Evolutionary conservation across 2,113 vertebrate species (phyloP).

Genomic region (Amphilophus citrinellus): DNA sequence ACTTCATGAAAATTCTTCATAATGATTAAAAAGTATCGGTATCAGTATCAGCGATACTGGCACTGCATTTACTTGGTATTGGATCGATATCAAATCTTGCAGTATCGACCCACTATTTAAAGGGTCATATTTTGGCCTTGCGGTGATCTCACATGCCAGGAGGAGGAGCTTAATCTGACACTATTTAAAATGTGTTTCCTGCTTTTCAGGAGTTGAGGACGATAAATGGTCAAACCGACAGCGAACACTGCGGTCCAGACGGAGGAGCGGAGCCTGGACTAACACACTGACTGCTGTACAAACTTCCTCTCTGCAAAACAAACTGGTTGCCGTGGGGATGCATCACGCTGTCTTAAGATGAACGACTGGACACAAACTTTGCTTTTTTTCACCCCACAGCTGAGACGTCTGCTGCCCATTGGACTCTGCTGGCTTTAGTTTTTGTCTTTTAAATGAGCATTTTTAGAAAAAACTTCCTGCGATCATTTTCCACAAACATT

Average conservation of each 20-base stretch:
- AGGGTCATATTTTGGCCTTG: no score
- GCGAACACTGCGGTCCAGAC: slow-evolving; percentile 42
- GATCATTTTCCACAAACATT: not conserved
- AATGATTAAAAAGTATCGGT: no score
- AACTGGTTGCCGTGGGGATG: slow-evolving; percentile 39
- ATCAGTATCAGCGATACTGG: no score
- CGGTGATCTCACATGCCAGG: no score
- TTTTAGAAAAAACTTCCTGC: not conserved
- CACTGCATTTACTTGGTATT: no score
- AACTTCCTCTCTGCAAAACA: slow-evolving; percentile 27
- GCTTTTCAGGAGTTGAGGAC: slow-evolving; percentile 28
- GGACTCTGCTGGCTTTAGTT: not conserved
- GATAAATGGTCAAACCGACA: not conserved
- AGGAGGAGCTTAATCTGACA: not conserved
- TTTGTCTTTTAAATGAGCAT: not conserved
- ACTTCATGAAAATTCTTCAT: no score
- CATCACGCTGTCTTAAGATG: not conserved
- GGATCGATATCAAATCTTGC: no score
- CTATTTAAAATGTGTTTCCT: not conserved
- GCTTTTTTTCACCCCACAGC: slow-evolving; percentile 39
- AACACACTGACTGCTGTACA: slow-evolving; percentile 59
- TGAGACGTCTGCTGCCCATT: slow-evolving; percentile 24
- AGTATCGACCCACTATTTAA: not conserved
- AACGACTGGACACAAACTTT: slow-evolving; percentile 39
- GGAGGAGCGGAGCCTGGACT: slow-evolving; percentile 44